Conservation (phyloP, 1,140 invertebrate species). For the Steinernema feltiae region DNA sequence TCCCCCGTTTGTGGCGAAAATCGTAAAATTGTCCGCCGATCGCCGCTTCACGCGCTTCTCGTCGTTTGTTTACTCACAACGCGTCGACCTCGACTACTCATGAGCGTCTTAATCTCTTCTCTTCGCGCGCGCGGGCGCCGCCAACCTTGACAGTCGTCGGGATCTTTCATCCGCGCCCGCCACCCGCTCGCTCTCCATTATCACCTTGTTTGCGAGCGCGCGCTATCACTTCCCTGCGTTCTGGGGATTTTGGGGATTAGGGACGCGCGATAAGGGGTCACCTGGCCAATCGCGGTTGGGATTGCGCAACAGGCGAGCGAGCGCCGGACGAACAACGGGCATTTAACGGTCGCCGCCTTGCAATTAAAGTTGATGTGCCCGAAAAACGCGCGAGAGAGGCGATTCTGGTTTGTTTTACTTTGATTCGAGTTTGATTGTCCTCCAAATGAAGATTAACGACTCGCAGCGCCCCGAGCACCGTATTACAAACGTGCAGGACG, state of each 20-base stretch:
- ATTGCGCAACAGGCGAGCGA: constrained; percentile 5
- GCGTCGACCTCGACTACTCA: background rate
- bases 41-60: background rate
- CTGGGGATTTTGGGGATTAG: no score
- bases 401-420: background rate
- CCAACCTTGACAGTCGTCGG: constrained; percentile 2
- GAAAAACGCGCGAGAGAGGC: background rate
- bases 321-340: background rate
- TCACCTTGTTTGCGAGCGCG: background rate
- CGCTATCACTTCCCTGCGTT: background rate
- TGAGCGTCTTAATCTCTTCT: constrained; percentile 8
- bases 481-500: background rate
- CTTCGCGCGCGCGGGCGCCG: background rate
- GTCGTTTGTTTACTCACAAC: background rate
- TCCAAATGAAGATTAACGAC: background rate
- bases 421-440: background rate
- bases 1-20: background rate
- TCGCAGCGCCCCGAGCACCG: background rate
- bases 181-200: background rate
- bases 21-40: background rate
- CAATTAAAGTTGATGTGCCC: constrained; percentile 5
- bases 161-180: background rate
- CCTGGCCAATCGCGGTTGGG: background rate
- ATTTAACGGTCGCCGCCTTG: background rate
- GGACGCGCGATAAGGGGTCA: no score